Conservation (phyloP, 2,113 vertebrate genomes). For the Myotis lucifugus region DNA sequence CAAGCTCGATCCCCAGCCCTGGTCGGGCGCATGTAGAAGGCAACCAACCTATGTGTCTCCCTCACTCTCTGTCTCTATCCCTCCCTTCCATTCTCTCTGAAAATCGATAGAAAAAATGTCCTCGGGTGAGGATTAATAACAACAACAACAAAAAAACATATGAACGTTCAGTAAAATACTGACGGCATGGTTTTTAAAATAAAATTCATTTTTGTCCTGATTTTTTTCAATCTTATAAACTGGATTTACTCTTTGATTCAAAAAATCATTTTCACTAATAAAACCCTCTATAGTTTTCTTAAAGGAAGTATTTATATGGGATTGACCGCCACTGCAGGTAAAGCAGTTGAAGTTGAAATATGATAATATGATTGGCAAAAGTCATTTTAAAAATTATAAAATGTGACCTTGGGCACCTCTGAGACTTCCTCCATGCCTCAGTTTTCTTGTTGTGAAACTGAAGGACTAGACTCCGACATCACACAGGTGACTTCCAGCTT, state of each 20-base stretch:
- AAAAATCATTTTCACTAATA: background rate
- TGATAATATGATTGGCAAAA: background rate
- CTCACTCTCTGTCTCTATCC: no score
- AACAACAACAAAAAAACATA: background rate
- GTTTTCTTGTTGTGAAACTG: conserved; percentile 2
- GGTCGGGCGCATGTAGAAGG: no score
- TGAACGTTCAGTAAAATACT: background rate
- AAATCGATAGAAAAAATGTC: no score
- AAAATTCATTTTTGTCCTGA: background rate
- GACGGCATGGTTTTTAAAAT: background rate
- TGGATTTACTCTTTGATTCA: background rate
- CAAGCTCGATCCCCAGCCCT: no score
- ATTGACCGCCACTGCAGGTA: background rate
- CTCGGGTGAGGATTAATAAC: no score
- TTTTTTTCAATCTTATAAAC: background rate
- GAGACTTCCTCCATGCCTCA: background rate
- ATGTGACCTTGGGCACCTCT: background rate
- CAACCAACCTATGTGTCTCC: no score
- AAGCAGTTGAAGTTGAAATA: background rate
- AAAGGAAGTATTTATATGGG: background rate
- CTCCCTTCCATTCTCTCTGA: no score
- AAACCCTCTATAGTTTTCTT: background rate
- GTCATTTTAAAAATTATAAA: conserved; percentile 4
- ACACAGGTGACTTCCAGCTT: background rate
- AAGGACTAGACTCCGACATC: background rate